phyloP scores from a whole-genome alignment of 1,140 invertebrate genomes.

The Zaprionus africanus region DNA sequence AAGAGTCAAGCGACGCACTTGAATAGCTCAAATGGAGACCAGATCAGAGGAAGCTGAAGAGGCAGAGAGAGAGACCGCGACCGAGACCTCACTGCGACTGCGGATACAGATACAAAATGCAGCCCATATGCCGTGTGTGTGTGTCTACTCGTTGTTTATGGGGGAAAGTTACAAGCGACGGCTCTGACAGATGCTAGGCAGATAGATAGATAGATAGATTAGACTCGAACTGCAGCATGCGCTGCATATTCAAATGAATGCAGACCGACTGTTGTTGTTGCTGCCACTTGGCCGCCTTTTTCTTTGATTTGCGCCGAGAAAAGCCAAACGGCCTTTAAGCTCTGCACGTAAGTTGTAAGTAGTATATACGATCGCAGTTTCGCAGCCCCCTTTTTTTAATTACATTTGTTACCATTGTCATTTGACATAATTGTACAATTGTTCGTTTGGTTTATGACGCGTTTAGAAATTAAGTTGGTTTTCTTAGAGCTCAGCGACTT shows the following conservation, averaged over 20 bases:
- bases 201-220: slow-evolving; percentile 56
- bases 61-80: slow-evolving; percentile 1
- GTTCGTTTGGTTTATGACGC: slow-evolving; percentile 55
- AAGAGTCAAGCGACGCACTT: slow-evolving; percentile 42
- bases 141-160: slow-evolving; percentile 59
- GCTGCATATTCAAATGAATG: slow-evolving; percentile 77
- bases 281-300: slow-evolving; percentile 70
- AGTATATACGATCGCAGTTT: slow-evolving; percentile 1
- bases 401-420: slow-evolving; percentile 61
- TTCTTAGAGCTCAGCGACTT: slow-evolving; percentile 24
- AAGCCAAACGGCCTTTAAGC: slow-evolving; percentile 37
- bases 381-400: slow-evolving; percentile 52
- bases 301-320: slow-evolving; percentile 74
- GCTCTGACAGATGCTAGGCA: slow-evolving; percentile 74
- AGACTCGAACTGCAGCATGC: slow-evolving; percentile 62
- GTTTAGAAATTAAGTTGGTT: slow-evolving; percentile 33
- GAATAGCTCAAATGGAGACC: slow-evolving; percentile 36
- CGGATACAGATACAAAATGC: slow-evolving; percentile 14
- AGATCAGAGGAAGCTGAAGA: not conserved
- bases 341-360: not conserved
- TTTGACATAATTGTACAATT: slow-evolving; percentile 49
- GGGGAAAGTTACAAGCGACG: slow-evolving; percentile 76
- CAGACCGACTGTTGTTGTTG: slow-evolving; percentile 46
- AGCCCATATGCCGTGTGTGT: slow-evolving; percentile 43
- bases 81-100: slow-evolving; percentile 30